Evolutionary conservation across 2,888 invertebrate species (phyloP).

Genomic region (Liposcelis brunnea): DNA sequence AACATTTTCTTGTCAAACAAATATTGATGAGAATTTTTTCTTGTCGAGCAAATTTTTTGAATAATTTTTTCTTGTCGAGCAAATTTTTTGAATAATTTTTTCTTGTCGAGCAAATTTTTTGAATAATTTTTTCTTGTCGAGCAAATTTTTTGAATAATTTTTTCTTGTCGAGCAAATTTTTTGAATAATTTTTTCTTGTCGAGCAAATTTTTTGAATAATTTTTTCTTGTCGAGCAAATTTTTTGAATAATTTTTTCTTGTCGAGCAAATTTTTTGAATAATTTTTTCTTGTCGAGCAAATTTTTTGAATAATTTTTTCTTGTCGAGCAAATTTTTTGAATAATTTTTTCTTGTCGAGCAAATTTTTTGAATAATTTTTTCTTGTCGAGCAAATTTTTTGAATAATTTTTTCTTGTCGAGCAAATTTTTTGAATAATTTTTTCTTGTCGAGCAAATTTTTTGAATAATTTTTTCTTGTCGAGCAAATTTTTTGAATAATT

Average conservation of each 20-base stretch:
- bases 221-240: conserved; percentile 7
- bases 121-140: too few relatives aligned
- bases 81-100: conserved; percentile 3
- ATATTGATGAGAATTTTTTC: conserved; percentile 5
- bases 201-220: neutral
- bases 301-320: too few relatives aligned
- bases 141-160: neutral
- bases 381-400: too few relatives aligned
- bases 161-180: conserved; percentile 6
- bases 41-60: neutral
- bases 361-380: too few relatives aligned
- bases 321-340: too few relatives aligned
- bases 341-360: conserved; percentile 4
- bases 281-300: conserved; percentile 7
- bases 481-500: conserved; percentile 4
- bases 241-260: too few relatives aligned
- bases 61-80: too few relatives aligned
- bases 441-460: too few relatives aligned
- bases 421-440: neutral
- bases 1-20: neutral
- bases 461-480: conserved; percentile 3
- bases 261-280: neutral
- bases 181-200: too few relatives aligned
- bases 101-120: conserved; percentile 1
- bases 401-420: conserved; percentile 6